These are phyloP conservation scores for Lacerta bilineata DNA, from an alignment of 2,797 vertebrate genomes.

Conservation along the genomic window DNA sequence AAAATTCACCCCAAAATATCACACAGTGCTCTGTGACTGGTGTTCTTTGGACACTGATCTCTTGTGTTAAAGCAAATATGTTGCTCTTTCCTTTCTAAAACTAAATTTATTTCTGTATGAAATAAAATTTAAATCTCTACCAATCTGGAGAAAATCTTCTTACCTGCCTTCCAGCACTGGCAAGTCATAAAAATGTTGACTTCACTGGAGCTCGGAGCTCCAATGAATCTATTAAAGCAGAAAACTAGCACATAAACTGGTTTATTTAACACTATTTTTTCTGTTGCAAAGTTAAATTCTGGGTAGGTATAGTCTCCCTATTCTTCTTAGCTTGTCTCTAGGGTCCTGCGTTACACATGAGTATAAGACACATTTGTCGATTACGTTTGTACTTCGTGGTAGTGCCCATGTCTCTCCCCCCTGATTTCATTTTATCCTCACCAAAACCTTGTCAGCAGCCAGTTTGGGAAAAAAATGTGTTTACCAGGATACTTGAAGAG, in stretches of 20 bases:
- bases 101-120: not conserved
- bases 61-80: not conserved
- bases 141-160: not conserved
- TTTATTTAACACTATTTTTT: accelerated
- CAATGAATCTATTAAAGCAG: not conserved
- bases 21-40: conserved; percentile 24
- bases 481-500: not conserved
- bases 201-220: not conserved
- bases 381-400: too few relatives aligned
- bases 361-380: not conserved
- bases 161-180: not conserved
- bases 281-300: accelerated
- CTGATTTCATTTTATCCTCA: too few relatives aligned
- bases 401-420: too few relatives aligned
- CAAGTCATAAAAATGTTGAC: not conserved
- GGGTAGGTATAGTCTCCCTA: accelerated
- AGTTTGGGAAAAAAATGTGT: not conserved
- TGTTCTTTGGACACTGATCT: not conserved
- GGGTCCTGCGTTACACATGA: not conserved
- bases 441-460: not conserved
- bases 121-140: not conserved
- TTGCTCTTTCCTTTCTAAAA: conserved; percentile 30
- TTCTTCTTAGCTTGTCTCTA: not conserved
- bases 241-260: not conserved
- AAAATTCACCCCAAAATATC: not conserved